Base-by-base conservation (phyloP, 2,113 vertebrate species). In the Gymnocephalus cernua region DNA sequence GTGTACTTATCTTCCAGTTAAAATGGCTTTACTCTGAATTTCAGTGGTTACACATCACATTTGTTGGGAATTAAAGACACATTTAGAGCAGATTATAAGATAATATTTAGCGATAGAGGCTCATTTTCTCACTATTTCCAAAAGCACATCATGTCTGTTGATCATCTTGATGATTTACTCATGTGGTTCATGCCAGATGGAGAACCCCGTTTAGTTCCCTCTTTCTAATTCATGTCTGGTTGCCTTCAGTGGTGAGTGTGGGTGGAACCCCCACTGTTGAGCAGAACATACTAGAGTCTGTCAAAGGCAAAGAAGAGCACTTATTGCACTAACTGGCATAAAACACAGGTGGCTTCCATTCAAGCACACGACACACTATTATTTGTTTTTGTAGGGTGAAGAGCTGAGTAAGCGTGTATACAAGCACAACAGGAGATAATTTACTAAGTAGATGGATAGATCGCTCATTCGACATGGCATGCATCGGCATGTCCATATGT, bases 141-240 rank as follows among this genome's bases (percentile, higher is more conserved):
- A 68, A 81, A 29, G 35, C 2, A 27, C 15, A 62, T 64, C 27
- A 62, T 29, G 44, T 4, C 47, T 38, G 23, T 68, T 41, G 19
- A 10, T 74, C 59, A 56, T 77, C 10, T 0, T 21, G 25, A 54
- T 41, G 58, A 74, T 65, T 73, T 62, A 59, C 14, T 80, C 45
- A 61, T 41, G 66, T 70, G 53, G 56, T 32, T 75, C 23, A 25
- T 38, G 25, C 32, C 35, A 67, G 56, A 76, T 56, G 50, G 63
- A 85, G 58, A 81, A 58, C 25, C 25, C 73, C 77, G 61, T 80
- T 83, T 57, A 82, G 73, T 82, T 77, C 53, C 64, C 66, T 18
- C 2, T 82, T 80, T 86, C 27, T 77, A 61, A 77, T 68, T 63
- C 19, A 79, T 47, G 61, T 58, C 64, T 73, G 45, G 35, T 51